Evolutionary conservation across 1,140 invertebrate species (phyloP), one percentile per base, ranked within the genome.

Genomic region (Laodelphax striatellus): DNA sequence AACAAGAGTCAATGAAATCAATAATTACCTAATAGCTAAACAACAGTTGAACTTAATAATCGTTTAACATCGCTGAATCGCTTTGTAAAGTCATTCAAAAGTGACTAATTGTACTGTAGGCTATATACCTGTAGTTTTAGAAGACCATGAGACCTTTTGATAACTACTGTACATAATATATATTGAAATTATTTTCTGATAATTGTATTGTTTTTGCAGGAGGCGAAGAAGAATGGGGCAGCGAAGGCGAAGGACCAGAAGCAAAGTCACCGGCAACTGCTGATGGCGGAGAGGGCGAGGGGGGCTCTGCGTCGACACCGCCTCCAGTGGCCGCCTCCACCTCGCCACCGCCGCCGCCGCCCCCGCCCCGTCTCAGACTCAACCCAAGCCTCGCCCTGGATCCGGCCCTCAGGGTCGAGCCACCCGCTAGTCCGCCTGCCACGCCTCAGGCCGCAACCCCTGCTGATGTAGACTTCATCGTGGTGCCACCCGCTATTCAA

Each of bases 331-430:
- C 19, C 56, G 60, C 64, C 67, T 70, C 72, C 74, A 74, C 76
- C 70, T 72, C 70, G 65, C 62, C 63, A 44, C 34, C 61, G 31
- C 57, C 61, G 31, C 57, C 53, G 19, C 52, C 16, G 57, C 57
- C 55, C 13, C 58, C 54, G 0, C 74, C 73, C 61, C 80, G 83
- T 67, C 75, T 90, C 63, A 80, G 87, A 62, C 77, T 90, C 50
- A 90, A 89, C 72, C 72, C 85, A 60, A 83, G 80, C 71, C 78
- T 90, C 57, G 87, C 87, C 60, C 89, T 86, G 19, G 87, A 90
- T 73, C 88, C 88, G 1, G 88, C 88, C 11, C 74, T 87, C 10
- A 81, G 84, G 58, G 58, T 61, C 21, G 50, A 41, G 6, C 38
- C 58, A 10, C 38, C 19, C 22, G 38, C 60, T 62, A 61, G 64